Conservation (phyloP, 2,888 invertebrate genomes). For the Choristoneura rosaceana region DNA sequence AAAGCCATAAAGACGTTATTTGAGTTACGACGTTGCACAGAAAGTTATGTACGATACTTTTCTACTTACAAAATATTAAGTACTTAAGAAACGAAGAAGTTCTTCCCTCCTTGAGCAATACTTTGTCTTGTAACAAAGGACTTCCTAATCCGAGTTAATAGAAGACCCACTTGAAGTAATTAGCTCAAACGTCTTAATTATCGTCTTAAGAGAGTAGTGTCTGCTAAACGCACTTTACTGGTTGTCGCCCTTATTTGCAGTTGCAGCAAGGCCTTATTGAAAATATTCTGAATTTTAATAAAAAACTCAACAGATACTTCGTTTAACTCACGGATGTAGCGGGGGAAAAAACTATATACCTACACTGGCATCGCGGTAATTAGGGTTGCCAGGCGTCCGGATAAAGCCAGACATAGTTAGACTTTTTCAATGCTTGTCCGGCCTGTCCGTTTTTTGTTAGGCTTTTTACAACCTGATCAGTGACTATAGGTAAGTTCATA, state of each 20-base stretch:
- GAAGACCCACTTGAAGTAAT: conserved; percentile 33
- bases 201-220: conserved; percentile 1
- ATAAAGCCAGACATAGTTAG: too few species aligned
- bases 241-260: conserved; percentile 7
- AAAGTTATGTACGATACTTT: neutral
- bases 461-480: too few species aligned
- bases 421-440: too few species aligned
- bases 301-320: neutral
- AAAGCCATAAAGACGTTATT: neutral
- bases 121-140: conserved; percentile 16
- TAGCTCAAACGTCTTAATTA: conserved; percentile 14
- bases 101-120: neutral
- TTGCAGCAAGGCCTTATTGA: neutral
- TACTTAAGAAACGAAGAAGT: too few species aligned
- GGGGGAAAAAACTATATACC: neutral
- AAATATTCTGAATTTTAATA: neutral
- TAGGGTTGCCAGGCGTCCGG: too few species aligned
- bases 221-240: conserved; percentile 3
- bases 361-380: neutral
- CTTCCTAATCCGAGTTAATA: conserved; percentile 28
- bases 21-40: neutral
- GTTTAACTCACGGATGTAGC: neutral
- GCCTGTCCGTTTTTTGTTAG: too few species aligned
- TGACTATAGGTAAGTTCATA: too few species aligned
- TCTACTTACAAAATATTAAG: too few species aligned